These are phyloP conservation scores for Tethya wilhelma DNA, from an alignment of 37 sponge, comb jelly and placozoan genomes.

Conservation along the genomic window DNA sequence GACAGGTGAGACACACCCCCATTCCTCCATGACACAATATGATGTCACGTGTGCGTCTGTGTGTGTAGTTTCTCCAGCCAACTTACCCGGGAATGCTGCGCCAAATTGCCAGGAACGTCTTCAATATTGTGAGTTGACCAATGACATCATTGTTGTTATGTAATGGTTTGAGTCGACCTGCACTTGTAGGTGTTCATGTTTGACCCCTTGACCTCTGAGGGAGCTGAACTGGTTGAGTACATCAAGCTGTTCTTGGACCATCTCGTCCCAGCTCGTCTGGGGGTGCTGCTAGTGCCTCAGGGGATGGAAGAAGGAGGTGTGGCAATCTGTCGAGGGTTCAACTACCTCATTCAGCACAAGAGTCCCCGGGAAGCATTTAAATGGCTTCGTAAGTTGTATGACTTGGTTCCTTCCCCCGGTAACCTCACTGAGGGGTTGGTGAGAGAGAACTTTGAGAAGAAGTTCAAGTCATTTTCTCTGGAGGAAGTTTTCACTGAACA, in stretches of 20 bases:
- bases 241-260: slow-evolving; percentile 62
- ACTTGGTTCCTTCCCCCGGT: too few species aligned
- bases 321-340: slow-evolving; percentile 48
- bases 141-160: background rate
- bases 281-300: slow-evolving; percentile 61
- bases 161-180: background rate
- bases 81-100: slow-evolving; percentile 88
- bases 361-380: slow-evolving; percentile 48
- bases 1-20: slow-evolving; percentile 48
- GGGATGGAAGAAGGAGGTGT: slow-evolving; percentile 20
- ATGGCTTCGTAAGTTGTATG: slow-evolving; percentile 67
- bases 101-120: slow-evolving; percentile 86
- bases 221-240: slow-evolving; percentile 53
- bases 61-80: slow-evolving; percentile 63
- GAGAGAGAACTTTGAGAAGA: background rate
- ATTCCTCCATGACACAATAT: background rate
- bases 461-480: background rate
- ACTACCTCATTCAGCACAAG: slow-evolving; percentile 11
- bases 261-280: slow-evolving; percentile 65
- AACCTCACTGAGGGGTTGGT: too few species aligned
- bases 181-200: slow-evolving; percentile 59
- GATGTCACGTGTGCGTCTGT: slow-evolving; percentile 10
- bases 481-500: slow-evolving; percentile 8
- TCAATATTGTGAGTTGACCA: slow-evolving; percentile 68
- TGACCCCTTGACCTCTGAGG: slow-evolving; percentile 44